phyloP scores from a whole-genome alignment of 2,888 invertebrate species.

The Trissolcus brochymenae region DNA sequence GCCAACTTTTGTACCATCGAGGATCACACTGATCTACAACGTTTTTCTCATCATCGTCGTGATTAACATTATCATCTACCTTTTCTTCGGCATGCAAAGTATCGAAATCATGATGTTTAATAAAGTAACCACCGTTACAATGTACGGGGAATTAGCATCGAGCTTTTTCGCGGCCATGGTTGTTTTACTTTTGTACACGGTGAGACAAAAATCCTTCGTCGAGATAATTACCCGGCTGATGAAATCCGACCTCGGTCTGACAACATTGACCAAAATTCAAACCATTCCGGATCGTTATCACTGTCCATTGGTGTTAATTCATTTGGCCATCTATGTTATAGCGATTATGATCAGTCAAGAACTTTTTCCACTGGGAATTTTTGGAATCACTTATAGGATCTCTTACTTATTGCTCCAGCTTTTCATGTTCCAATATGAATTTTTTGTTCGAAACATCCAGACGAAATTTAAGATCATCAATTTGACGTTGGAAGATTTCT shows the following conservation, averaged over 20 bases:
- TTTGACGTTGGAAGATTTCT: not conserved
- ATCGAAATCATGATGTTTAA: not conserved
- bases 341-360: not conserved
- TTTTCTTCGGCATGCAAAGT: not conserved
- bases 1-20: not conserved
- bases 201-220: not conserved
- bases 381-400: not conserved
- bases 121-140: not conserved
- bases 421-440: conserved; percentile 30
- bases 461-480: not conserved
- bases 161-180: not conserved
- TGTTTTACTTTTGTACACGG: not conserved
- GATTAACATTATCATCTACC: not conserved
- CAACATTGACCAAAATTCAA: not conserved
- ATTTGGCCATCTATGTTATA: no score
- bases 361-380: not conserved
- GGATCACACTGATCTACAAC: not conserved
- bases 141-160: not conserved
- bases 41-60: not conserved
- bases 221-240: not conserved
- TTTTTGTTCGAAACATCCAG: conserved; percentile 12
- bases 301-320: not conserved
- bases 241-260: not conserved
- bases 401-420: conserved; percentile 9
- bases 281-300: not conserved